These are phyloP conservation scores for Tiliqua scincoides DNA, from an alignment of 2,113 vertebrate species.

Conservation along the genomic window DNA sequence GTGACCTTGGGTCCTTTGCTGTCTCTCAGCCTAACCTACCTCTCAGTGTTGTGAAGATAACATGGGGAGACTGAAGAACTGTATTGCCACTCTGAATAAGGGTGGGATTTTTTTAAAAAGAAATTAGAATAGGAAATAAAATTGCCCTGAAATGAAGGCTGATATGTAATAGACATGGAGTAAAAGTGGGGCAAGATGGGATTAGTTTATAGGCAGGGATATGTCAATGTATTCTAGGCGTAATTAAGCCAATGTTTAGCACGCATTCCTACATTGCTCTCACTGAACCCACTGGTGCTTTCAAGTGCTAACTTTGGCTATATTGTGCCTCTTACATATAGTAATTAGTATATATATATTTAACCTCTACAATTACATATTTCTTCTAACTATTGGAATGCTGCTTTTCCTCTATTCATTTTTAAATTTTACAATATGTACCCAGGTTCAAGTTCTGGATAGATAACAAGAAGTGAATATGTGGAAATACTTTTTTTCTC, in stretches of 20 bases:
- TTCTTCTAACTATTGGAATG: rapidly evolving
- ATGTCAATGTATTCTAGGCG: background rate
- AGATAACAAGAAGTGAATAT: background rate
- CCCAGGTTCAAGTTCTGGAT: background rate
- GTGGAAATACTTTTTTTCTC: background rate
- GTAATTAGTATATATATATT: background rate
- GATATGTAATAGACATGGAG: background rate
- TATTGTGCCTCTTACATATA: background rate
- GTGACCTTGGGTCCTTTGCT: no score
- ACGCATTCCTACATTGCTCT: background rate
- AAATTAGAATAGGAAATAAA: no score
- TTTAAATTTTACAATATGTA: background rate
- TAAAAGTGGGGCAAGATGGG: background rate
- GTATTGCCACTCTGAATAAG: no score
- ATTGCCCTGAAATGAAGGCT: background rate
- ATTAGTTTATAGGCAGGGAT: background rate
- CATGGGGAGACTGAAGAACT: background rate
- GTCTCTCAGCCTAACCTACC: background rate
- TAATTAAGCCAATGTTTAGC: background rate
- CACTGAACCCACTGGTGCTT: background rate
- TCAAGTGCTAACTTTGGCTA: background rate
- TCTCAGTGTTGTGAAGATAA: background rate
- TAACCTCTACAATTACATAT: background rate
- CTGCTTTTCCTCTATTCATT: background rate
- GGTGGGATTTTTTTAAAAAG: no score